A percentile compares a stretch with the other conserved stretches of the same genome.
phyloP scores from a whole-genome alignment of 2,113 vertebrate genomes.

The Circaetus cinerascens region DNA sequence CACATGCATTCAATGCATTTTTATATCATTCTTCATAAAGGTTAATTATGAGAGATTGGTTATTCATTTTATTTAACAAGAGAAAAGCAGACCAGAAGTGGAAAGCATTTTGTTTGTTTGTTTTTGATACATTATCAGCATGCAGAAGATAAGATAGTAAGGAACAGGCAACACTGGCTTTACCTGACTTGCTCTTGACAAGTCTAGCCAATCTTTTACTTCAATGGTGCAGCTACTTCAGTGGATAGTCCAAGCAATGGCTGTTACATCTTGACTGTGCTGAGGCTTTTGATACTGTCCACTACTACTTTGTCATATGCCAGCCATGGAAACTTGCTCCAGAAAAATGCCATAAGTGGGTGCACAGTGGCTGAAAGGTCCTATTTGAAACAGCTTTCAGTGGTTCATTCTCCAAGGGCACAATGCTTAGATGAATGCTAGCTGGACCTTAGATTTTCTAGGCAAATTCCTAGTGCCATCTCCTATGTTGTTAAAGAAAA shows the following conservation, averaged over 20 bases:
- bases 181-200: not conserved
- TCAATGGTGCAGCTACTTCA: not conserved
- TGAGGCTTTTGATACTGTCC: not conserved
- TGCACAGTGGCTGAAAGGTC: not conserved
- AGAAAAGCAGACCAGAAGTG: not conserved
- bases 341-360: not conserved
- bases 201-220: not conserved
- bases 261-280: not conserved
- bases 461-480: not conserved
- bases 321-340: not conserved
- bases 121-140: not conserved
- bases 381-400: not conserved
- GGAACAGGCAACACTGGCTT: not conserved
- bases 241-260: too few relatives aligned
- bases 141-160: not conserved
- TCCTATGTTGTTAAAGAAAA: not conserved
- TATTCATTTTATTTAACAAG: not conserved
- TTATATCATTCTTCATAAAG: not conserved
- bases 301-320: rapidly evolving
- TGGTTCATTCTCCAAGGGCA: not conserved
- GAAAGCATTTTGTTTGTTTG: not conserved
- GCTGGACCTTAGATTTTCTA: not conserved
- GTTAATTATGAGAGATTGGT: not conserved
- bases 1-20: not conserved
- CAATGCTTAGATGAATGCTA: not conserved